Conservation (phyloP, 2,797 vertebrate species). For the Artibeus jamaicensis region DNA sequence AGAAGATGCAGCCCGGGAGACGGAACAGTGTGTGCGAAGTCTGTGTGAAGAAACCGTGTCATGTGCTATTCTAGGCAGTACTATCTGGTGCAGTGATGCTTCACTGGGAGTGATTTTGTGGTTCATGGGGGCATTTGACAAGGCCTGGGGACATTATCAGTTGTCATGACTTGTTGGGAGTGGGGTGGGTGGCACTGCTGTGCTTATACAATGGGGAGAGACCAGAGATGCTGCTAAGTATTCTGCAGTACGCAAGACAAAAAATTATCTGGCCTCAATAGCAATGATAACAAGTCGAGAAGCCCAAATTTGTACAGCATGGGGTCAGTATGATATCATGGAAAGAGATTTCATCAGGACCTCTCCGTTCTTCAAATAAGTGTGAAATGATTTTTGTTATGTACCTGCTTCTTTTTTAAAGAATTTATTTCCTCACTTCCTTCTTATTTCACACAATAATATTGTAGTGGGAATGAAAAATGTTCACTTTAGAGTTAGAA, state of each 20-base stretch:
- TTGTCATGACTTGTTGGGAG: not conserved
- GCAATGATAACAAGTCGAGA: not conserved
- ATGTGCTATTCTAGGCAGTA: not conserved
- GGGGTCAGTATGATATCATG: not conserved
- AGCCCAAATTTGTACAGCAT: not conserved
- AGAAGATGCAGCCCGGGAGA: not conserved
- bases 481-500: not conserved
- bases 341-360: not conserved
- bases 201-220: not conserved
- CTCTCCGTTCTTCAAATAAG: not conserved
- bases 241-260: not conserved
- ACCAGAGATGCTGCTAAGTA: not conserved
- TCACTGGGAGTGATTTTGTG: not conserved
- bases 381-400: not conserved
- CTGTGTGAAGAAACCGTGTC: not conserved
- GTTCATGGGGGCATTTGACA: not conserved
- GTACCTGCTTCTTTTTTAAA: not conserved
- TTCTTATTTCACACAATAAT: not conserved
- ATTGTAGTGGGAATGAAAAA: not conserved
- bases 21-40: not conserved
- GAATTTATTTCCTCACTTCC: not conserved
- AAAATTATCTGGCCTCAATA: not conserved
- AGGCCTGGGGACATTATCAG: not conserved
- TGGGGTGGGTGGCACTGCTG: not conserved
- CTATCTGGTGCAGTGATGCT: accelerated